Evolutionary conservation across 2,113 vertebrate species (phyloP).

Genomic region (Pardalotus punctatus): DNA sequence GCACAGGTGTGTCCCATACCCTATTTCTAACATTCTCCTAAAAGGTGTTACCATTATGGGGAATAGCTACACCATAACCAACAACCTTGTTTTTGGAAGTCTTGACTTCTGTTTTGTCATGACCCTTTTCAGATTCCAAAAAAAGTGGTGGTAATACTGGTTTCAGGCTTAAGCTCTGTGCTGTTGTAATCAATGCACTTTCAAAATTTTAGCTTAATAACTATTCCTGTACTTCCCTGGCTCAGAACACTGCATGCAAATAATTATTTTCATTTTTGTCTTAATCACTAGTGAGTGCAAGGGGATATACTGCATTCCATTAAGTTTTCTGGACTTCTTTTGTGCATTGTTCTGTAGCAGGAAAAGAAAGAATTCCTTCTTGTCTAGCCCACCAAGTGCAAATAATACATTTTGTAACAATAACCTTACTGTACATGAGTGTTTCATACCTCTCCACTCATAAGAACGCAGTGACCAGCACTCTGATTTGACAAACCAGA

Average conservation of each 20-base stretch:
- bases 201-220: not conserved
- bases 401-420: not conserved
- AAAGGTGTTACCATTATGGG: not conserved
- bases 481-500: not conserved
- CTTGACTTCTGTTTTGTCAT: not conserved
- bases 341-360: not conserved
- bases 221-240: not conserved
- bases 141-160: not conserved
- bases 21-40: not conserved
- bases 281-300: not conserved
- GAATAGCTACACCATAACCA: not conserved
- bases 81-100: not conserved
- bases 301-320: not conserved
- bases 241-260: not conserved
- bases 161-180: not conserved
- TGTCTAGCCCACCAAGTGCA: not conserved
- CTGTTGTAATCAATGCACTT: not conserved
- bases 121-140: not conserved
- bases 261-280: not conserved
- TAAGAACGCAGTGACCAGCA: not conserved
- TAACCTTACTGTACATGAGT: not conserved
- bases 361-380: not conserved
- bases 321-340: not conserved
- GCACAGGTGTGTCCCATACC: not conserved
- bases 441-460: not conserved